phyloP scores from a whole-genome alignment of 1,140 invertebrate genomes.

The Pinna nobilis region DNA sequence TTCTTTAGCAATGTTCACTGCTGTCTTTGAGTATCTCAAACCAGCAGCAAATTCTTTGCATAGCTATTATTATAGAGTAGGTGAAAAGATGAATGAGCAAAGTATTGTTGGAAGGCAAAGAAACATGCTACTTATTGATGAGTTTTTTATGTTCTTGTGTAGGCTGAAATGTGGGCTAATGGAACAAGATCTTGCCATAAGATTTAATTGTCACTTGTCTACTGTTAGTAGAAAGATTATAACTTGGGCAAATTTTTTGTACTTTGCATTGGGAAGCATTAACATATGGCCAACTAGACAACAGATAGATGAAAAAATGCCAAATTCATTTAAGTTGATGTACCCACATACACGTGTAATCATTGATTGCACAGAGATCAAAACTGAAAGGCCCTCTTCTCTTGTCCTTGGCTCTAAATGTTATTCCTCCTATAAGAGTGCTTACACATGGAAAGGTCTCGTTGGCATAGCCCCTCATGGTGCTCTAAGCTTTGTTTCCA shows the following conservation, averaged over 20 bases:
- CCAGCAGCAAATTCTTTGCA: slow-evolving; percentile 18
- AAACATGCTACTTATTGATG: slow-evolving; percentile 33
- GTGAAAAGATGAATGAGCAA: not conserved
- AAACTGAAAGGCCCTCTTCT: slow-evolving; percentile 37
- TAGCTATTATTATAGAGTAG: slow-evolving; percentile 22
- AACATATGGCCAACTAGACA: slow-evolving; percentile 26
- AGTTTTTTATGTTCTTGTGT: slow-evolving; percentile 47
- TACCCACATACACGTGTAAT: slow-evolving; percentile 70
- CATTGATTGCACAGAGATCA: slow-evolving; percentile 70
- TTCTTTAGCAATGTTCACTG: not conserved
- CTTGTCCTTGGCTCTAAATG: slow-evolving; percentile 33
- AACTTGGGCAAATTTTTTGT: slow-evolving; percentile 41
- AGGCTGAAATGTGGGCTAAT: slow-evolving; percentile 29
- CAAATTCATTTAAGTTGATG: slow-evolving; percentile 68
- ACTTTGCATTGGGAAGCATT: slow-evolving; percentile 32
- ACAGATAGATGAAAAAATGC: slow-evolving; percentile 77
- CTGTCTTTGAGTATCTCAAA: slow-evolving; percentile 25
- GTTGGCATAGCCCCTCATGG: slow-evolving; percentile 48
- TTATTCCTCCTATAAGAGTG: slow-evolving; percentile 46
- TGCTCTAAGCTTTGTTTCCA: slow-evolving; percentile 39
- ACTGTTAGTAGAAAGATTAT: slow-evolving; percentile 51
- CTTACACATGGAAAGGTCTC: slow-evolving; percentile 46
- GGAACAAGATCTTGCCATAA: slow-evolving; percentile 34
- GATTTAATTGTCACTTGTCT: slow-evolving; percentile 34
- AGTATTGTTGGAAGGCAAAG: slow-evolving; percentile 9